Evolutionary conservation across 2,113 vertebrate species (phyloP), one percentile per base, ranked within the genome.

Genomic region (Cheirogaleus medius): DNA sequence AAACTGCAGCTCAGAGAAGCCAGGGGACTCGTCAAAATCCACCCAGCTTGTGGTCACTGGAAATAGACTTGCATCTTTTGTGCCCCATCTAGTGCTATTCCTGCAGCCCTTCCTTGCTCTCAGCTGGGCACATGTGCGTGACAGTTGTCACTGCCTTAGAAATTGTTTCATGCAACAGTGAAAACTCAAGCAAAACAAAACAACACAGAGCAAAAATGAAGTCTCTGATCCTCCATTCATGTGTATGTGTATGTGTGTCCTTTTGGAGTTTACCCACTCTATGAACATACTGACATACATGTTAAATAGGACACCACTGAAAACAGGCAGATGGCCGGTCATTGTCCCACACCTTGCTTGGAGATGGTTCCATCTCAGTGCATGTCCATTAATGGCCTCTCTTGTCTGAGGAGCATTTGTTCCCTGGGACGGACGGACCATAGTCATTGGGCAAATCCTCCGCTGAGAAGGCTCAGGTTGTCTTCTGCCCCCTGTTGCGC

Each of bases 311-410:
- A 56, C 77, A 32, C 7, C 17, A 34, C 29, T 27, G 34, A n/a
- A 42, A 74, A 84, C 44, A 21, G 13, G 1, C 37, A 63, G 32
- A 10, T 23, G 58, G 18, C 87, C 39, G 77, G 39, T 66, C 47
- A 0, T 1, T 34, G 7, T 25, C 49, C 68, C 8, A 25, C 3
- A 0, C 23, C 21, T 47, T 32, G 27, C 68, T 21, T 12, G 37
- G 82, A 25, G 69, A 29, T 34, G 52, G n/a, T 34, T 89, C 60
- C 2, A 0, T 64, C 25, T 93, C 56, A 4, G 77, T 13, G 4
- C 63, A 3, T 15, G 37, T 32, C 68, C 34, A 0, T 29, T 54
- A 63, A 1, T 12, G 60, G 2, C 27, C 21, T 81, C 69, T 29
- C 44, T 25, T 12, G 6, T 52, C 69, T 34, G 39, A 52, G 47